Conservation (phyloP, 92 coral and sea anemone genomes). For the Umimayanthus kanabou region DNA sequence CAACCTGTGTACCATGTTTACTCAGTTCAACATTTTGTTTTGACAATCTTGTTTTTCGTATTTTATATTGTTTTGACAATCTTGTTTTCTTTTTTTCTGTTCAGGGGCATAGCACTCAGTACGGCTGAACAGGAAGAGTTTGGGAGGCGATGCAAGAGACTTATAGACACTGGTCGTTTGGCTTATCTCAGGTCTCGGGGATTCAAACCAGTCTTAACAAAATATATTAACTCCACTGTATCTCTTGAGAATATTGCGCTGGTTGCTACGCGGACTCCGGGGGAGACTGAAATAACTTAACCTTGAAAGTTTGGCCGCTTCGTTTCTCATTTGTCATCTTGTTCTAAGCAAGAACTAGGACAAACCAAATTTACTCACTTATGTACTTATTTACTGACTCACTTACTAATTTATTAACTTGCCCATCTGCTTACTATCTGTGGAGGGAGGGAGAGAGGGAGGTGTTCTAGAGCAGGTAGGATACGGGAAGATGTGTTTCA, state of each 20-base stretch:
- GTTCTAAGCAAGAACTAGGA: too few relatives aligned
- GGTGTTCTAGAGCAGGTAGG: too few relatives aligned
- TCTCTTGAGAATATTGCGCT: conserved; percentile 91
- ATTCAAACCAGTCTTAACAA: conserved; percentile 71
- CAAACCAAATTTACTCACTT: too few relatives aligned
- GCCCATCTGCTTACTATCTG: too few relatives aligned
- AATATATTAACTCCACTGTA: conserved; percentile 73
- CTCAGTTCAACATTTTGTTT: background rate
- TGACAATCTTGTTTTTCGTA: background rate
- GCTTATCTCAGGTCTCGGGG: conserved; percentile 72
- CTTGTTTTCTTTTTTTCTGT: conserved; percentile 23
- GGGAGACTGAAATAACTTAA: background rate
- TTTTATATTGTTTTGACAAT: background rate
- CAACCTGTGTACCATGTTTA: too few relatives aligned
- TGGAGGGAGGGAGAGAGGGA: too few relatives aligned
- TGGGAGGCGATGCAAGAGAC: conserved; percentile 88
- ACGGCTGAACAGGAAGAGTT: conserved; percentile 84
- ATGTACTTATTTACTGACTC: too few relatives aligned
- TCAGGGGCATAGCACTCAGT: conserved; percentile 74
- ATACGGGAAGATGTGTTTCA: too few relatives aligned
- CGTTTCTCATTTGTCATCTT: too few relatives aligned
- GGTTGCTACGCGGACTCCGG: conserved; percentile 44
- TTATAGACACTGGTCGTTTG: conserved; percentile 88
- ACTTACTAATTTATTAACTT: too few relatives aligned
- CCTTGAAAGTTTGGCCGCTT: too few relatives aligned